Evolutionary conservation across 2,888 invertebrate genomes (phyloP).

Genomic region (Adelphocoris suturalis): DNA sequence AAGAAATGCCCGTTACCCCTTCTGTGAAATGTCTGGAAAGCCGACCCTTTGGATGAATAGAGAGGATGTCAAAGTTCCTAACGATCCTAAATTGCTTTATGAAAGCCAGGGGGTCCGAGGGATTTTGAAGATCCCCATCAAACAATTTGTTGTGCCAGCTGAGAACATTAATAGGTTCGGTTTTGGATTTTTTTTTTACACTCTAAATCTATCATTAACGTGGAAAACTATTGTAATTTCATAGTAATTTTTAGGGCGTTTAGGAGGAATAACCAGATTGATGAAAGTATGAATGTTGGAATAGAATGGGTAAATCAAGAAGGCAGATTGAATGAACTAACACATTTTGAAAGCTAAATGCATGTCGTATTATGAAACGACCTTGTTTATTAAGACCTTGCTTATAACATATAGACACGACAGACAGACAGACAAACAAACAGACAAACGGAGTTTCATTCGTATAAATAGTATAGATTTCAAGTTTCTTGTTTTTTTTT

Average conservation of each 20-base stretch:
- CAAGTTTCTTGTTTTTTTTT: too few species aligned
- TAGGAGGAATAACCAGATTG: too few species aligned
- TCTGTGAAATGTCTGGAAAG: conserved; percentile 74
- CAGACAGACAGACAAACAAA: too few species aligned
- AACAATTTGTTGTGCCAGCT: conserved; percentile 71
- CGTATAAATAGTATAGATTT: too few species aligned
- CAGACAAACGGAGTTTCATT: too few species aligned
- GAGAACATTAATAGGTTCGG: conserved; percentile 72
- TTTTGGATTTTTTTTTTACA: conserved; percentile 19
- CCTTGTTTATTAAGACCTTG: too few species aligned
- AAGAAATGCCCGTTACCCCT: not conserved
- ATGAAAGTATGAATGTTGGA: too few species aligned
- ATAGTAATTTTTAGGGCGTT: not conserved
- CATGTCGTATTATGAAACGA: too few species aligned
- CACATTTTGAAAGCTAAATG: too few species aligned
- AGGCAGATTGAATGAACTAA: too few species aligned
- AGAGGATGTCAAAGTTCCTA: conserved; percentile 72
- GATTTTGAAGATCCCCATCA: conserved; percentile 73
- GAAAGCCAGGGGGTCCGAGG: conserved; percentile 71
- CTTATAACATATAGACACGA: too few species aligned
- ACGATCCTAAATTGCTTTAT: conserved; percentile 71
- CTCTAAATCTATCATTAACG: not conserved
- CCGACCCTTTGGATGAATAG: conserved; percentile 75
- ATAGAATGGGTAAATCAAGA: too few species aligned
- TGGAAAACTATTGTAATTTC: not conserved